phyloP scores from a whole-genome alignment of 30 jellyfish, hydroid and myxozoan genomes.

The Calvadosia cruxmelitensis region DNA sequence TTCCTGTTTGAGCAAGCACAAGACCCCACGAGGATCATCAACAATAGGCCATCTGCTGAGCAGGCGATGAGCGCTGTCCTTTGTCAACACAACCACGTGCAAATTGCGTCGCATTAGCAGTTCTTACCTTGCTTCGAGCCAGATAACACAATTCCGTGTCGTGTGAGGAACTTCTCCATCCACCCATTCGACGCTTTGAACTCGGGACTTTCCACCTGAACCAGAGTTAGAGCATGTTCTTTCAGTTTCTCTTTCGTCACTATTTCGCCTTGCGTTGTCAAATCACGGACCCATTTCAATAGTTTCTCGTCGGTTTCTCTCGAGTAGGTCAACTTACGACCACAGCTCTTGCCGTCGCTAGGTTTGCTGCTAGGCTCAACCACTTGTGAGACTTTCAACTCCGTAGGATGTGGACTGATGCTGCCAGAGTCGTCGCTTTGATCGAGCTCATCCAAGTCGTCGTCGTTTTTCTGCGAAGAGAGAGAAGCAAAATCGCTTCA shows the following conservation, averaged over 20 bases:
- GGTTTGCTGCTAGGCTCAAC: neutral
- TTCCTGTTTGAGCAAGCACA: too few species aligned
- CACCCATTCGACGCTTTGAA: slow-evolving; percentile 80
- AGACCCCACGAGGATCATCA: too few species aligned
- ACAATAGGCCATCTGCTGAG: too few species aligned
- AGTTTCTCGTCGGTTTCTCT: slow-evolving; percentile 51
- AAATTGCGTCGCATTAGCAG: too few species aligned
- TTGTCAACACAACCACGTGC: too few species aligned
- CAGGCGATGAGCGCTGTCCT: too few species aligned
- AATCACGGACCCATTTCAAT: slow-evolving; percentile 42
- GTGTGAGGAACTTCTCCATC: slow-evolving; percentile 58
- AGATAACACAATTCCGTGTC: slow-evolving; percentile 28
- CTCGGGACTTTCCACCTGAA: slow-evolving; percentile 57
- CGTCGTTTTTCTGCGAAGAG: too few species aligned
- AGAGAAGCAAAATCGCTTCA: too few species aligned
- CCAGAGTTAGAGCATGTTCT: slow-evolving; percentile 41
- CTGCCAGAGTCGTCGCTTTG: neutral
- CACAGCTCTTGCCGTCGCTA: slow-evolving; percentile 6
- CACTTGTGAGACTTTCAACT: neutral
- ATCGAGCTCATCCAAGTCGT: too few species aligned
- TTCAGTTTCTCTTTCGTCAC: slow-evolving; percentile 59
- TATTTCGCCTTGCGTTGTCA: slow-evolving; percentile 23
- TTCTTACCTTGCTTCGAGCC: neutral
- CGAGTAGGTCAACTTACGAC: slow-evolving; percentile 56
- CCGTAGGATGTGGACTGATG: neutral